Base-by-base conservation (phyloP, 1,140 invertebrate genomes). In the Meloidogyne exigua region DNA sequence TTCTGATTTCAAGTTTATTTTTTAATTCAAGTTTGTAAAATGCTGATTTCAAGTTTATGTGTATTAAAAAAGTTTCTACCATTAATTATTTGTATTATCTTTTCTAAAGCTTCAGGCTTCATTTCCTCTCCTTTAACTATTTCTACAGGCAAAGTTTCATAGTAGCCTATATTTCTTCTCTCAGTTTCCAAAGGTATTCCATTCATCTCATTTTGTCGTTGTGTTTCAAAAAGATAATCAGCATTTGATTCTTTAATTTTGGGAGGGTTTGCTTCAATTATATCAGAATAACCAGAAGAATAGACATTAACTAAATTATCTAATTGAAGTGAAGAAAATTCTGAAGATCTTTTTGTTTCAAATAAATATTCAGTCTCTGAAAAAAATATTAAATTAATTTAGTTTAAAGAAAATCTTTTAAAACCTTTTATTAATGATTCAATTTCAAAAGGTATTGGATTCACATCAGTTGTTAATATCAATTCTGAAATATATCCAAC, bases 231-330 rank as follows among this genome's bases (percentile, higher is more conserved):
- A 62, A 42, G 65, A 32, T 62, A 65, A 3, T 9, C 57, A 42
- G 26, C 23, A 39, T 36, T 23, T n/a, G 62, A 66, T 26, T 67
- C 72, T 75, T 68, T n/a, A 67, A 28, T 25, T 21, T 15, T 21
- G 23, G 21, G 13, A 42, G 42, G 15, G 10, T 39, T 76, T 23
- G 42, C 21, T 25, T 23, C 15, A 64, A 26, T 26, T 65, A 66
- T 44, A 64, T 79, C 77, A 44, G 39, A 65, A 36, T 36, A 25
- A n/a, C 78, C 77, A 63, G 77, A 79, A 23, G 78, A 44, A 39
- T 79, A 75, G 23, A 66, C 78, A 63, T 13, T 18, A 23, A 78
- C 77, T 7, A 49, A 39, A 5, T 64, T 15, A n/a, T 75, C 72
- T 18, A 77, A 12, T 1, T 62, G 57, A 23, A 15, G 10, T n/a